Evolutionary conservation across 2,888 invertebrate species (phyloP).

Genomic region (Stomorhina lunata): DNA sequence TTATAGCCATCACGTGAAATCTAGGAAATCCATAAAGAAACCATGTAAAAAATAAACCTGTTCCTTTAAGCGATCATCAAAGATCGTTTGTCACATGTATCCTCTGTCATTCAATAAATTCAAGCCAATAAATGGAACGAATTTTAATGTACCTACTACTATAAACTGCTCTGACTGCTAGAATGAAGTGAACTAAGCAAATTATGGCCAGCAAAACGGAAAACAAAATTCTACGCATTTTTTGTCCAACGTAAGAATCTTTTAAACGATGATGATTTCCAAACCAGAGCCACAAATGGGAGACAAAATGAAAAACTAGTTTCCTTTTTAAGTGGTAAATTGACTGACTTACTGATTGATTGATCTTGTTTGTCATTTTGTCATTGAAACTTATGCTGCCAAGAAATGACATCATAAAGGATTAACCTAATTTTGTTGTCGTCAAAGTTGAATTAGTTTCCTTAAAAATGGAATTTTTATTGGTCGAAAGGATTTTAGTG

Average conservation of each 20-base stretch:
- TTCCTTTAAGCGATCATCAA: conserved; percentile 31
- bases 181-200: too few species aligned
- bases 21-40: not conserved
- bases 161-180: too few species aligned
- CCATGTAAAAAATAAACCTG: conserved; percentile 55
- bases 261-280: not conserved
- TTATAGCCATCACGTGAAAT: conserved; percentile 47
- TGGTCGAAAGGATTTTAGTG: too few species aligned
- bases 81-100: conserved; percentile 60
- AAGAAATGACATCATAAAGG: conserved; percentile 58
- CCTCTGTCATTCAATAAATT: conserved; percentile 59
- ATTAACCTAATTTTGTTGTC: conserved; percentile 54
- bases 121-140: conserved; percentile 59
- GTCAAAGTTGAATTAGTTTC: not conserved
- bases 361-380: conserved; percentile 64
- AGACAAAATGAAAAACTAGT: conserved; percentile 40
- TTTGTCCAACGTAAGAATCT: conserved; percentile 38
- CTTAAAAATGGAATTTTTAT: too few species aligned
- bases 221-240: conserved; percentile 63
- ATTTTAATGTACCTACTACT: too few species aligned
- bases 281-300: not conserved
- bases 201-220: conserved; percentile 50
- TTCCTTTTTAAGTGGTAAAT: conserved; percentile 64
- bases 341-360: conserved; percentile 64
- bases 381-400: conserved; percentile 44